Base-by-base conservation (phyloP, 2,797 vertebrate species). In the Lepilemur ruficaudatus region DNA sequence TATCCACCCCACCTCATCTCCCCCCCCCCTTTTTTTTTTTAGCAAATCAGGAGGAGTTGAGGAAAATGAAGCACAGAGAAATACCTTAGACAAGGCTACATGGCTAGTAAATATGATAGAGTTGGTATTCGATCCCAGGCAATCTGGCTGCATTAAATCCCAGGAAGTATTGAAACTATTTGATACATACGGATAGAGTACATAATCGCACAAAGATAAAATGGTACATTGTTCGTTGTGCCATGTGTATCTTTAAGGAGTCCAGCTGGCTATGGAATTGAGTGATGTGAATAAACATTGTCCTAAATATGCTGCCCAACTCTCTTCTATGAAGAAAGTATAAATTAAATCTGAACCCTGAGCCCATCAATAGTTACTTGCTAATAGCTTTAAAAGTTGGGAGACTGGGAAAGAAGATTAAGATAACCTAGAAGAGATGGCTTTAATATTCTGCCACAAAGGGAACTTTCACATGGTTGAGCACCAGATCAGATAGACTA, bases 241-340 rank as follows among this genome's bases (percentile, higher is more conserved):
- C 23, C 18, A 55, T 81, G 38, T 73, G 17, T 23, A 65, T 94
- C 25, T 84, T 89, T 61, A 59, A 79, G 63, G 50, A 85, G 88
- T 93, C 69, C 18, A 87, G 52, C 55, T 96, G 63, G 55, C 55
- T 94, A 3, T 83, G 38, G 91, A 92, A 85, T 69, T 89, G 75
- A 95, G 23, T 78, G 65, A 32, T 96, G 41, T 88, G 55, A 65
- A 69, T 89, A 76, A 91, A 59, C 72, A 88, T 25, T 67, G 76
- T 83, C n/a, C 25, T 91, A 70, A 87, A 76, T 78, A 30, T 75
- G 75, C 57, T 85, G 48, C 48, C 46, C n/a, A 91, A 22, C 15
- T 89, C 81, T 14, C 65, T 96, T 96, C 52, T 92, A 1, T 95
- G 93, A 95, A 82, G 52, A 82, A 46, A 32, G 1, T 89, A 43